These are phyloP conservation scores for Drosophila fungiperda DNA, from an alignment of 2,888 invertebrate genomes.

Conservation along the genomic window DNA sequence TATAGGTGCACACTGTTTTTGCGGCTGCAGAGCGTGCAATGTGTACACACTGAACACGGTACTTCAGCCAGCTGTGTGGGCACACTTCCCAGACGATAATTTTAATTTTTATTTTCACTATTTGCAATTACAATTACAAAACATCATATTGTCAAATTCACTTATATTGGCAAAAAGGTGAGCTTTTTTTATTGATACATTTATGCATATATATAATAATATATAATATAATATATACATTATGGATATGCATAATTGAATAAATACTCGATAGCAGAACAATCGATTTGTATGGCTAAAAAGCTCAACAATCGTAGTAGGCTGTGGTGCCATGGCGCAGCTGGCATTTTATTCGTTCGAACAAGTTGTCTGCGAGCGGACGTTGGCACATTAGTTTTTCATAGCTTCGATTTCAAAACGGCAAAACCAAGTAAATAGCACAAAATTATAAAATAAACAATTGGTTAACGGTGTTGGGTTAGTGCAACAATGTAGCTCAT, in stretches of 20 bases:
- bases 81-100: conserved; percentile 26
- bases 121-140: conserved; percentile 4
- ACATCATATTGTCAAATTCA: conserved; percentile 1
- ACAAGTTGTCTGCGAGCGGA: conserved; percentile 73
- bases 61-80: conserved; percentile 33
- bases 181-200: not conserved
- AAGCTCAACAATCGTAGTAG: conserved; percentile 26
- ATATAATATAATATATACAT: too few species aligned
- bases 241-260: conserved; percentile 7
- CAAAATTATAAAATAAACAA: conserved; percentile 43
- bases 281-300: conserved; percentile 25
- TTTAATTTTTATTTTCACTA: conserved; percentile 25
- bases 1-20: conserved; percentile 31
- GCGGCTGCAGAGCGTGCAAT: not conserved
- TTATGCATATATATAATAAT: not conserved
- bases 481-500: conserved; percentile 28
- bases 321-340: conserved; percentile 1
- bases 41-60: conserved; percentile 35
- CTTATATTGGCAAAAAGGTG: not conserved
- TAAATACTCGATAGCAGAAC: conserved; percentile 30
- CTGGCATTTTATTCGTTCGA: conserved; percentile 62
- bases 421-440: conserved; percentile 57
- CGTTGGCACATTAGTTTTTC: conserved; percentile 53
- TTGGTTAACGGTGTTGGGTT: conserved; percentile 23
- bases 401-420: conserved; percentile 25